These are phyloP conservation scores for Cynocephalus volans DNA, from an alignment of 2,113 vertebrate genomes.

Conservation along the genomic window DNA sequence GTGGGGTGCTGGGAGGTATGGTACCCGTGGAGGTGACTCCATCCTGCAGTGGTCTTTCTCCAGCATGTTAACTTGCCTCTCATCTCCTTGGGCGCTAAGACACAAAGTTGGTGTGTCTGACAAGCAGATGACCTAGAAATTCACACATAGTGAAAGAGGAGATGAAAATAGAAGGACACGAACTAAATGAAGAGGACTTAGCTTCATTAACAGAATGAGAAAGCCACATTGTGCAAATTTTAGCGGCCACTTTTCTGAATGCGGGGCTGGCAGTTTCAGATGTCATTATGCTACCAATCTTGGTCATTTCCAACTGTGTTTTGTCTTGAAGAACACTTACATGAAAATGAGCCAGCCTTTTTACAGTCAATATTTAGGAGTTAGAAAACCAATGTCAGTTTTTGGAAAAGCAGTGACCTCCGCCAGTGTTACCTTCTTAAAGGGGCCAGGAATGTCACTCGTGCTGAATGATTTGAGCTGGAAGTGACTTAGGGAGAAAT, in stretches of 20 bases:
- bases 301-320: not conserved
- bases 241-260: not conserved
- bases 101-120: not conserved
- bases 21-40: accelerated
- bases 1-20: not conserved
- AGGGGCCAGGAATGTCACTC: accelerated
- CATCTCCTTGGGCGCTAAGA: not conserved
- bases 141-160: not conserved
- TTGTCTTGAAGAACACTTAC: no score
- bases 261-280: not conserved
- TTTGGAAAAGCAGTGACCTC: not conserved
- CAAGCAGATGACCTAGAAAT: not conserved
- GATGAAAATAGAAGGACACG: not conserved
- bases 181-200: not conserved
- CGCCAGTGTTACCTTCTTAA: accelerated
- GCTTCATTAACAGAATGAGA: not conserved
- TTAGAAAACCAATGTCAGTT: not conserved
- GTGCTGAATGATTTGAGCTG: accelerated
- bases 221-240: not conserved
- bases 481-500: accelerated
- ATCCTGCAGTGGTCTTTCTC: not conserved
- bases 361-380: no score
- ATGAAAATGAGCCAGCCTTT: not conserved
- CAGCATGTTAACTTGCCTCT: not conserved
- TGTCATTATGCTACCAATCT: not conserved